A percentile compares a stretch with the other conserved stretches of the same genome.
Conservation (phyloP, 2,113 vertebrate species). For the Strix aluco region DNA sequence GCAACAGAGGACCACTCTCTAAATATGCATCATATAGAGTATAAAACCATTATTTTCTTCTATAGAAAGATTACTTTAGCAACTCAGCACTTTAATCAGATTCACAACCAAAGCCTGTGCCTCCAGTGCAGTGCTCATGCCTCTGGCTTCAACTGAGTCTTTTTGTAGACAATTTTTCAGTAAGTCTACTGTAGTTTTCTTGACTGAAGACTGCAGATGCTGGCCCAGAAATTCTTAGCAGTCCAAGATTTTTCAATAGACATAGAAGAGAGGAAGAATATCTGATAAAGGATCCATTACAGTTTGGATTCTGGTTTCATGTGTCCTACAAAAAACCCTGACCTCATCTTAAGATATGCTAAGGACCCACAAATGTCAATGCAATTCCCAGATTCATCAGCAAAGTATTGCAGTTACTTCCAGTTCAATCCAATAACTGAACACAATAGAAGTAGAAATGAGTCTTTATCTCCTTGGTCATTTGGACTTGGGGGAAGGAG, state of each 20-base stretch:
- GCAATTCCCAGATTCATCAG: background rate
- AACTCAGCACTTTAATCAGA: background rate
- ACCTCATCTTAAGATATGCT: background rate
- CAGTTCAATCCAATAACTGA: background rate
- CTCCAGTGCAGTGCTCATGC: background rate
- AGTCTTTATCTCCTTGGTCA: background rate
- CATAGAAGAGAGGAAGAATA: background rate
- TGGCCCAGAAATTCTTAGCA: background rate
- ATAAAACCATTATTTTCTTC: background rate
- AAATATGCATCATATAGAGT: background rate
- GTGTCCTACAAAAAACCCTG: background rate
- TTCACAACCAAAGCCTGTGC: background rate
- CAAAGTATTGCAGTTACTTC: background rate
- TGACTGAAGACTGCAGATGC: background rate
- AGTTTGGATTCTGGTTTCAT: background rate
- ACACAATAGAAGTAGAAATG: background rate
- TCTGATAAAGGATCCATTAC: background rate
- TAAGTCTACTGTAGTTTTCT: background rate
- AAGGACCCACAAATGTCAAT: background rate
- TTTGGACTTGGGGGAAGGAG: fast-evolving
- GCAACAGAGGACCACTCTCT: background rate
- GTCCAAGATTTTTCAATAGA: background rate
- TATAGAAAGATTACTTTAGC: background rate
- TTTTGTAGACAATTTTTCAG: background rate
- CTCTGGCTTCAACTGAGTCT: background rate